Base-by-base conservation (phyloP, 2,888 invertebrate genomes). In the Ethmia dodecea region DNA sequence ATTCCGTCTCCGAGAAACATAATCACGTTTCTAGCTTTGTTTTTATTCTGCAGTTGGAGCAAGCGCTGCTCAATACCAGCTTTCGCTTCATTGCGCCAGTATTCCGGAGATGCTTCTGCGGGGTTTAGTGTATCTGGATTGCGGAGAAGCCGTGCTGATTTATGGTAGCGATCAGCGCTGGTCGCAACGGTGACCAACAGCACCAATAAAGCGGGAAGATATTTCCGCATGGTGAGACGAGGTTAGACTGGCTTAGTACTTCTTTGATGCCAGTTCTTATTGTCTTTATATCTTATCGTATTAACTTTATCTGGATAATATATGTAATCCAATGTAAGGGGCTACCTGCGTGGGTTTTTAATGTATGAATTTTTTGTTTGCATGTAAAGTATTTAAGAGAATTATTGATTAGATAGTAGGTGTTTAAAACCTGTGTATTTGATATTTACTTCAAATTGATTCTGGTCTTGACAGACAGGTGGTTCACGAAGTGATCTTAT, bases 1-100 rank as follows among this genome's bases (percentile, higher is more conserved):
- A 93, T 92, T 26, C 93, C 93, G 64, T 93, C 93, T 5, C 93
- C 93, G 38, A 94, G 65, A 65, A 93, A 93, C 64, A 93, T 75
- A 30, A 93, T 90, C 6, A 92, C 75, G 68, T 93, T 93, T 30
- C 64, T 60, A 25, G 71, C 76, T 3, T 10, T 35, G 27, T 28
- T 30, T 20, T 16, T 28, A 36, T 41, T 65, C 45, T 62, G 31
- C 27, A 75, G 39, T 32, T 65, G 66, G 18, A 60, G 52, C 38
- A 74, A 48, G 35, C 87, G 77, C 31, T 63, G 55, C 6, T 55
- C 48, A 20, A 89, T 64, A 2, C 60, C 77, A 3, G 65, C 61
- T 31, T 72, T 71, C 0, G 88, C 90, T 35, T 86, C 58, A 0
- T 49, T 50, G 10, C 58, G 60, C 89, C 90, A 90, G 56, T 71